Base-by-base conservation (phyloP, 1,140 invertebrate genomes). In the Bombus vancouverensis region DNA sequence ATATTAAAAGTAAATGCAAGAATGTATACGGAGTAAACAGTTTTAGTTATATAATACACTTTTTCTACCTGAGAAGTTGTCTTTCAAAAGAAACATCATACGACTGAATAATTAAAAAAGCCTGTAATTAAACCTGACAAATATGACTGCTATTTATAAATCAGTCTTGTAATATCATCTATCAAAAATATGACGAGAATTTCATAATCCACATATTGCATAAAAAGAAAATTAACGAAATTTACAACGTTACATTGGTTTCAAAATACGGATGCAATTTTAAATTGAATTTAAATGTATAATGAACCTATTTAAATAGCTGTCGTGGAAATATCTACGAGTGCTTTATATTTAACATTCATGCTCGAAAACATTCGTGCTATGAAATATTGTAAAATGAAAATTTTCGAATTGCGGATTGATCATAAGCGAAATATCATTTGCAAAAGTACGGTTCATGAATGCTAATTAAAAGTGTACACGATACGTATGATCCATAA, bases 381-480 rank as follows among this genome's bases (percentile, higher is more conserved):
- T n/a, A 3, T 3, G 22, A 12, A 12, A 5, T 9, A 62, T 22
- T 3, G 8, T 3, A 44, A 74, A 73, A 81, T 44, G 78, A 81
- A 73, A 65, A 75, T 74, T 85, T 44, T 57, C 71, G 22, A 74
- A 85, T 62, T 37, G 53, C n/a, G 28, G 42, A 74, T 81, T 42
- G 71, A 68, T 74, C 79, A 81, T 59, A 81, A 81, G 37, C 59
- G 44, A 42, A 44, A 47, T 47, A 34, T 62, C 78, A 44, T 81
- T 73, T 66, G 57, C 62, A 53, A 81, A 85, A 85, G n/a, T 47
- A 44, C 39, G 34, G 13, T 77, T 89, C 87, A 83, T 89, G 74
- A 89, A 89, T 89, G 59, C 76, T 87, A 77, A 89, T 89, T 88
- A 89, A 89, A 89, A 89, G 83, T 89, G 81, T 81, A 89, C 88